phyloP scores from a whole-genome alignment of 1,140 invertebrate genomes.

The Chlorops oryzae region DNA sequence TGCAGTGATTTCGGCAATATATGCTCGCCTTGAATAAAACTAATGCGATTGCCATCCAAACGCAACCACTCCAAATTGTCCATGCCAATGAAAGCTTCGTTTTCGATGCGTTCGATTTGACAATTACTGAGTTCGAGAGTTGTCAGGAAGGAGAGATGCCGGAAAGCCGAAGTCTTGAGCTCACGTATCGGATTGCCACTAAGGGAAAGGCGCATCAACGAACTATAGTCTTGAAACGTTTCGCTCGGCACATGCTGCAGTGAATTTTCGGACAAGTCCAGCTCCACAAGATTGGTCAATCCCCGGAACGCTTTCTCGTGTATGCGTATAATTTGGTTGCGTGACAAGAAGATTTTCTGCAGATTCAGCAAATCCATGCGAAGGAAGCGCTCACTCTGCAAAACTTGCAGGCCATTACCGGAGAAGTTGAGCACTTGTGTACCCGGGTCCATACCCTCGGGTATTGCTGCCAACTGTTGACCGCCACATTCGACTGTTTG shows the following conservation, averaged over 20 bases:
- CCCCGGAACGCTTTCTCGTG: constrained; percentile 73
- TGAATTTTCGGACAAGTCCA: constrained; percentile 79
- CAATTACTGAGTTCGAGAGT: constrained; percentile 77
- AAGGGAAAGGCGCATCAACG: constrained; percentile 73
- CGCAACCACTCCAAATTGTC: constrained; percentile 76
- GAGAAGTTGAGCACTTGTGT: constrained; percentile 84
- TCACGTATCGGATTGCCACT: constrained; percentile 73
- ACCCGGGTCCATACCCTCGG: constrained; percentile 75
- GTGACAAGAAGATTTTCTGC: constrained; percentile 75
- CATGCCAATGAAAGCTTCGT: constrained; percentile 74
- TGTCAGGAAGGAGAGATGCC: constrained; percentile 65
- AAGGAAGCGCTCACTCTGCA: constrained; percentile 70
- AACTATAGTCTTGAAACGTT: constrained; percentile 68
- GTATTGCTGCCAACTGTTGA: constrained; percentile 66
- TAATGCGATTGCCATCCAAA: constrained; percentile 73
- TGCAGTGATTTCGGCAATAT: constrained; percentile 68
- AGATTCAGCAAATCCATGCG: constrained; percentile 75
- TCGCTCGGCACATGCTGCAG: constrained; percentile 68
- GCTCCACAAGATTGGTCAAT: constrained; percentile 78
- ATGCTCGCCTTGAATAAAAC: constrained; percentile 60
- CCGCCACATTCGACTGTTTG: constrained; percentile 80
- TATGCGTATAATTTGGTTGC: constrained; percentile 69
- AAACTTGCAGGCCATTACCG: constrained; percentile 69
- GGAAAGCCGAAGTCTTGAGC: constrained; percentile 69
- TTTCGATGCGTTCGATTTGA: constrained; percentile 67